Percentiles rank a stretch among this genome's conserved stretches.
Evolutionary conservation across 2,797 vertebrate genomes (phyloP).

Genomic region (Iguana delicatissima): DNA sequence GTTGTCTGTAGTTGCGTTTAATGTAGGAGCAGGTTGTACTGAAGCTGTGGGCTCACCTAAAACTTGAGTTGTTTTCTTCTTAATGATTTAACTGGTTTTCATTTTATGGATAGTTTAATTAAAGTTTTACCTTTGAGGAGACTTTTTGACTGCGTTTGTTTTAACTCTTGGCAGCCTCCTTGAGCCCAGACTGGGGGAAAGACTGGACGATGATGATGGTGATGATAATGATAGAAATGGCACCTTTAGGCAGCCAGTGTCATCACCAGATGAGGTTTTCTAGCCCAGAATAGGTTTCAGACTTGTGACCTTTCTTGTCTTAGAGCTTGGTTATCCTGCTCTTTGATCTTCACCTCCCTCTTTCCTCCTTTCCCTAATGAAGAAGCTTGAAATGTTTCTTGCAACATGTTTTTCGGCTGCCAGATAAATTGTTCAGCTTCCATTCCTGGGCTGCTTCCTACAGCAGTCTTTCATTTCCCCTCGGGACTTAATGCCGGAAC

Average conservation of each 20-base stretch:
- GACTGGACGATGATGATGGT: no score
- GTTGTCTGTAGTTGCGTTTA: no score
- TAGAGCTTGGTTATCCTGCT: background rate
- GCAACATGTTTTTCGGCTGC: conserved; percentile 51
- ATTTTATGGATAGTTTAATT: no score
- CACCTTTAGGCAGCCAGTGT: background rate
- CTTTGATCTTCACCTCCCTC: conserved; percentile 5
- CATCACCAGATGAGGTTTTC: background rate
- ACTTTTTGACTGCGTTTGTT: no score
- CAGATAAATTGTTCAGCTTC: conserved; percentile 25
- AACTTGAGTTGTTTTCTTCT: no score
- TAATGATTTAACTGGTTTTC: no score
- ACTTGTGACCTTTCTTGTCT: background rate
- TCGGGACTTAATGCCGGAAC: conserved; percentile 50
- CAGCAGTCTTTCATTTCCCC: background rate
- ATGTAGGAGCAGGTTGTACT: background rate
- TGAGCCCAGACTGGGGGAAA: no score
- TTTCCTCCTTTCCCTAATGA: conserved; percentile 2
- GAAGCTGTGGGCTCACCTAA: background rate
- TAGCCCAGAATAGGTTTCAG: background rate
- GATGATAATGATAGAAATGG: background rate
- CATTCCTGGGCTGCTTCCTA: conserved; percentile 48
- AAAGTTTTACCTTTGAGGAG: no score
- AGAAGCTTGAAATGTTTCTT: conserved; percentile 38
- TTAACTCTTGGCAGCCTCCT: no score